phyloP scores from a whole-genome alignment of 2,113 vertebrate species.

The Neogobius melanostomus region DNA sequence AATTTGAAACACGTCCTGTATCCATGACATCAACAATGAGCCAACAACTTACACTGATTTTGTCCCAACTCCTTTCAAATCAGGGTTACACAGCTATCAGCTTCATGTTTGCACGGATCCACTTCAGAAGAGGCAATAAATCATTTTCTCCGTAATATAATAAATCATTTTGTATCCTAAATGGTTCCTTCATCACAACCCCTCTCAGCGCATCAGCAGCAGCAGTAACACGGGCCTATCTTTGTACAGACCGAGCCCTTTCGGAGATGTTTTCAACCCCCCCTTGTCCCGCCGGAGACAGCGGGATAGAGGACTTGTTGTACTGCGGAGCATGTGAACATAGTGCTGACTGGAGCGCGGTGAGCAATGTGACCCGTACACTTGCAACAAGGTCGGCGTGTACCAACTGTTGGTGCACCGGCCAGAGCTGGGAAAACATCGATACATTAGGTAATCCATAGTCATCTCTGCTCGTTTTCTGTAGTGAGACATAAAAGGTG shows the following conservation, averaged over 20 bases:
- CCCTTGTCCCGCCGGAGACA: slow-evolving; percentile 42
- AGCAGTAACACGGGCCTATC: slow-evolving; percentile 60
- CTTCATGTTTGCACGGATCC: slow-evolving; percentile 57
- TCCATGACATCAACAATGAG: no score
- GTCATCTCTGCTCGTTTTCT: neutral
- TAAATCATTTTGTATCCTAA: slow-evolving; percentile 52
- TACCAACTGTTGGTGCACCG: slow-evolving; percentile 8
- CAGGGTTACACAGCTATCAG: no score
- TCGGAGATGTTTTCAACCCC: slow-evolving; percentile 54
- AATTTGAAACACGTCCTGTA: no score
- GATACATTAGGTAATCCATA: neutral
- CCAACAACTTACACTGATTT: no score
- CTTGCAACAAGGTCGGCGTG: slow-evolving; percentile 47
- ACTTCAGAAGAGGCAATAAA: slow-evolving; percentile 20
- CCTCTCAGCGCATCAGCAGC: slow-evolving; percentile 43
- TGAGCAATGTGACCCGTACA: slow-evolving; percentile 65
- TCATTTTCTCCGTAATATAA: slow-evolving; percentile 22
- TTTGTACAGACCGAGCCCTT: slow-evolving; percentile 64
- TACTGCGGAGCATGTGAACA: slow-evolving; percentile 72
- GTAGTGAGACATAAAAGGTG: neutral
- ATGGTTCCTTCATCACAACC: slow-evolving; percentile 59
- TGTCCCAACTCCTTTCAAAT: no score
- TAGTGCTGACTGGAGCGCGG: slow-evolving; percentile 67
- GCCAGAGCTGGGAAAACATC: neutral
- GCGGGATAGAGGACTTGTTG: slow-evolving; percentile 66